Base-by-base conservation (phyloP, 2,113 vertebrate species). In the Lutjanus erythropterus region DNA sequence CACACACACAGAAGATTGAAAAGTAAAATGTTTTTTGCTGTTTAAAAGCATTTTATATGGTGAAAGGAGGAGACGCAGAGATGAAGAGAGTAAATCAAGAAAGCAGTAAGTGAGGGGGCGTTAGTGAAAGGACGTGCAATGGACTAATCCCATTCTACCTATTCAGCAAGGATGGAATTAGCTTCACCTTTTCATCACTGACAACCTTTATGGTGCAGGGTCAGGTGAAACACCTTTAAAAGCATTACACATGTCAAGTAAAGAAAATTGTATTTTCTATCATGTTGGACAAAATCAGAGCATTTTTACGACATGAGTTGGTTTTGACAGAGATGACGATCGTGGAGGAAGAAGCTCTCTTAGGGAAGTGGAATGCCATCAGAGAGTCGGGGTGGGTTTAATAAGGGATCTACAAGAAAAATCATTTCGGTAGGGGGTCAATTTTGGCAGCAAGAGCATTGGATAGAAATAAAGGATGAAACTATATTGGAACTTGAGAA, bases 151-250 rank as follows among this genome's bases (percentile, higher is more conserved):
- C 7, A 19, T 23, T 61, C 23, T 31, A 23, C 49, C 75, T 1
- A 2, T 61, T 70, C 66, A 71, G 60, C 65, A 79, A 71, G 49
- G 10, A 49, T 37, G 47, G 71, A 75, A 68, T 72, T 75, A 71
- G 12, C 60, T 67, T 75, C 61, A 60, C 9, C 9, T 53, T 79
- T 83, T 80, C 50, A 61, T 78, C 25, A 12, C 29, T 35, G 14
- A 71, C 58, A 71, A 3, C 46, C 31, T 49, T 44, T 23, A 39
- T n/a, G 14, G 74, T 5, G 31, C 11, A 16, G 33, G 5, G n/a
- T 0, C 29, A 16, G 29, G 66, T 10, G 29, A 19, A 35, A 21
- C 50, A 10, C 23, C 16, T 55, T 6, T 15, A 29, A 52, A 2
- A 44, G 37, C 9, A 2, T 56, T 21, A n/a, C 21, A 33, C 4